phyloP scores from a whole-genome alignment of 2,113 vertebrate species.

The Pelobates fuscus region DNA sequence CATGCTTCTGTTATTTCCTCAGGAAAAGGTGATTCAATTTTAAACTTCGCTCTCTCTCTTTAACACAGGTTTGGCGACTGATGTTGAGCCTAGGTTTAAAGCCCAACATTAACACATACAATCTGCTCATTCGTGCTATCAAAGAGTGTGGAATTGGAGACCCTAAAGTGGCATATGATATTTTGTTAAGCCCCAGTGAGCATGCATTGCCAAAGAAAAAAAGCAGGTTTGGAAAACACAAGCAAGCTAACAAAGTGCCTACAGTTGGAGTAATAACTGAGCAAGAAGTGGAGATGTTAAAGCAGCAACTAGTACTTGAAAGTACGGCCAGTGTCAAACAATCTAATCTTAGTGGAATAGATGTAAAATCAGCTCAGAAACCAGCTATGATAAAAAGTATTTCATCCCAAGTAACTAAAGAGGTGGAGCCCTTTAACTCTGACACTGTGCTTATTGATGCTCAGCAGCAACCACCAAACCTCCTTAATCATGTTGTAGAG shows the following conservation, averaged over 20 bases:
- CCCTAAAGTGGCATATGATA: constrained; percentile 60
- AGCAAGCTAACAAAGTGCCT: not conserved
- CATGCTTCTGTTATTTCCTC: too few relatives aligned
- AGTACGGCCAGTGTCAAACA: too few relatives aligned
- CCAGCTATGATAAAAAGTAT: not conserved
- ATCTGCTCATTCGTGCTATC: constrained; percentile 79
- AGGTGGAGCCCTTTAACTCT: not conserved
- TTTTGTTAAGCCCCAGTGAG: constrained; percentile 66
- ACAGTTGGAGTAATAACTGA: constrained; percentile 6
- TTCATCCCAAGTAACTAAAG: not conserved
- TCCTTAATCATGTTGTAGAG: constrained; percentile 68
- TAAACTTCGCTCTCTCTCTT: too few relatives aligned
- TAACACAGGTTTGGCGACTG: constrained; percentile 84
- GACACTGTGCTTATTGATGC: not conserved
- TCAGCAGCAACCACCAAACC: constrained; percentile 64
- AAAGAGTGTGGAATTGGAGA: constrained; percentile 86
- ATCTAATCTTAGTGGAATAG: not conserved
- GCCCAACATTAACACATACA: constrained; percentile 77
- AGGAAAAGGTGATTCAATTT: too few relatives aligned
- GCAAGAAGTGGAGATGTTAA: constrained; percentile 73
- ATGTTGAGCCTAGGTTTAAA: constrained; percentile 82
- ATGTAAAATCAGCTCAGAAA: not conserved
- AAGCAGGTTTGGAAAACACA: constrained; percentile 27
- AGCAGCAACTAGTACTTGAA: constrained; percentile 69
- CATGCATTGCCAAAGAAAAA: constrained; percentile 31